Evolutionary conservation across 2,888 invertebrate species (phyloP).

Genomic region (Drosophila kanekoi): DNA sequence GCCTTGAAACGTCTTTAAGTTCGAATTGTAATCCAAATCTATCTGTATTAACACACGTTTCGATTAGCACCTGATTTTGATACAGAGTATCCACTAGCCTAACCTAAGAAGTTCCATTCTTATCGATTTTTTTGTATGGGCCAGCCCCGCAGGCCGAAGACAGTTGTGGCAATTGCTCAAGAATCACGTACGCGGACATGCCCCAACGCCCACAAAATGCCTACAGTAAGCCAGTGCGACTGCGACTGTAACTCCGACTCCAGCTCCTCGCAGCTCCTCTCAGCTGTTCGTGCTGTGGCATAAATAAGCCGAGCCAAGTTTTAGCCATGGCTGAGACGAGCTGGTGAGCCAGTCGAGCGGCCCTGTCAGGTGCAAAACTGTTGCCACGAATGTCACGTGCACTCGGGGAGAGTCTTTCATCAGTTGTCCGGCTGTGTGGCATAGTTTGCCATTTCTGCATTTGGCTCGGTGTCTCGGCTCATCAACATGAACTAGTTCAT

Average conservation of each 20-base stretch:
- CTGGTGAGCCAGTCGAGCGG: conserved; percentile 28
- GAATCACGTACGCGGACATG: conserved; percentile 69
- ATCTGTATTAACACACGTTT: background rate
- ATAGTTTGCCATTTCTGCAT: conserved; percentile 17
- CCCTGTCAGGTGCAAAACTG: conserved; percentile 39
- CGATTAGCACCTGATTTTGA: background rate
- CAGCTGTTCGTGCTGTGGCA: conserved; percentile 48
- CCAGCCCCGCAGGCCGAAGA: conserved; percentile 13
- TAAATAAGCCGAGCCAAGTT: conserved; percentile 38
- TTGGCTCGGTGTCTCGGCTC: conserved; percentile 8
- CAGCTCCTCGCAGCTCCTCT: background rate
- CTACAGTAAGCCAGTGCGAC: conserved; percentile 16
- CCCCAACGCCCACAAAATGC: conserved; percentile 49
- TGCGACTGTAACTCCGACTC: conserved; percentile 4
- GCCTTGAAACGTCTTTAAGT: no score
- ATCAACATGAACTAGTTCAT: conserved; percentile 56
- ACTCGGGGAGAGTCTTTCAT: conserved; percentile 8
- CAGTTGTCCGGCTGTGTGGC: conserved; percentile 20
- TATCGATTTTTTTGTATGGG: conserved; percentile 52
- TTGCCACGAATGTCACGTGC: conserved; percentile 56
- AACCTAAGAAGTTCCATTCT: background rate
- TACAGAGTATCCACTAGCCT: background rate
- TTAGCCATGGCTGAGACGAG: conserved; percentile 32
- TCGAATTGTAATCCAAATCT: no score
- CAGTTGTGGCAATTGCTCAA: conserved; percentile 53